A percentile compares a stretch with the other conserved stretches of the same genome.
Conservation (phyloP, 2,797 vertebrate species). For the Hoplostethus atlanticus region DNA sequence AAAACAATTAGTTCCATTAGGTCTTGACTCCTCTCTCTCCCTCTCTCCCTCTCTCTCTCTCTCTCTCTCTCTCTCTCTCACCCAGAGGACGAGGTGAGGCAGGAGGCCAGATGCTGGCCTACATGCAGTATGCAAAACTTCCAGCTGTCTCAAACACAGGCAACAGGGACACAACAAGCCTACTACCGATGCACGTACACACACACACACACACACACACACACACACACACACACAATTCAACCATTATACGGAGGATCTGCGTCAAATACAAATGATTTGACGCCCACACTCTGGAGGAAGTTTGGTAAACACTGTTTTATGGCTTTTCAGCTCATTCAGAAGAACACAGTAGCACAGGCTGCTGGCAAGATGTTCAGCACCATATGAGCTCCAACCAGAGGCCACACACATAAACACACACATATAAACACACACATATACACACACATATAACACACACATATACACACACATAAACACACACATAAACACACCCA, state of each 20-base stretch:
- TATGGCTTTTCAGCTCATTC: not conserved
- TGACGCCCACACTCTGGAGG: not conserved
- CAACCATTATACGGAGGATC: not conserved
- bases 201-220: not conserved
- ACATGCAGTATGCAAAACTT: conserved; percentile 64
- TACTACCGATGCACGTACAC: not conserved
- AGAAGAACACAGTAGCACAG: not conserved
- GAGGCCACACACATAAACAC: not conserved
- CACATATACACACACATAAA: not conserved
- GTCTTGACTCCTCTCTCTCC: conserved; percentile 5
- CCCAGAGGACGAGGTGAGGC: conserved; percentile 48
- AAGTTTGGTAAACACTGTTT: no score
- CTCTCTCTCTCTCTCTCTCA: conserved; percentile 15
- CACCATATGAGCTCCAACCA: not conserved
- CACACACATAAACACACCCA: conserved; percentile 46
- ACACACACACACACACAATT: not conserved
- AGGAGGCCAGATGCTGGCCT: conserved; percentile 67
- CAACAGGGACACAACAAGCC: not conserved
- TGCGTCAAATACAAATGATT: not conserved
- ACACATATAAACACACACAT: no score
- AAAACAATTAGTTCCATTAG: not conserved
- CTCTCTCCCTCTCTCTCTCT: not conserved
- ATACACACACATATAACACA: no score
- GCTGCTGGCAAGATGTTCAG: not conserved
- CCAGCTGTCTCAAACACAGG: conserved; percentile 48